Conservation (phyloP, 1,140 invertebrate species). For the Drosophila lacteicornis region DNA sequence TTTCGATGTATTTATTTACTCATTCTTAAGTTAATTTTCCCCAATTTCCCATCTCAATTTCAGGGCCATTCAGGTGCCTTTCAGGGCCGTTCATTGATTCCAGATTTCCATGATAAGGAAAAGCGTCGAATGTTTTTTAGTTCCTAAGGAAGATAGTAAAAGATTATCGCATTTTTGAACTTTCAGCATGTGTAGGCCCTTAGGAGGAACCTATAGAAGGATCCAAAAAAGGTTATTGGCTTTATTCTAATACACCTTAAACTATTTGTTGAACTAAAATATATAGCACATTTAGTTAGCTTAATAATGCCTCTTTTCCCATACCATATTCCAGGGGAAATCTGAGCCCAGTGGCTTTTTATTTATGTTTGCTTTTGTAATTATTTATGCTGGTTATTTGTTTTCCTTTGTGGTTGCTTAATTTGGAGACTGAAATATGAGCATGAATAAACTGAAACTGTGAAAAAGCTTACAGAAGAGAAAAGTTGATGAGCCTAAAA, state of each 20-base stretch:
- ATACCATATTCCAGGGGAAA: background rate
- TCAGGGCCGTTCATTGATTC: constrained; percentile 30
- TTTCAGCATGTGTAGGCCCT: background rate
- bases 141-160: constrained; percentile 25
- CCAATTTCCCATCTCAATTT: constrained; percentile 22
- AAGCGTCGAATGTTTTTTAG: constrained; percentile 9
- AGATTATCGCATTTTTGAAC: background rate
- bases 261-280: no score
- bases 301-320: no score
- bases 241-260: background rate
- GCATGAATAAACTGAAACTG: constrained; percentile 1
- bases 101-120: constrained; percentile 19
- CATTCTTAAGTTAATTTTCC: background rate
- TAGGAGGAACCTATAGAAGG: background rate
- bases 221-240: background rate
- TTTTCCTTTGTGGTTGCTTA: background rate
- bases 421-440: constrained; percentile 13
- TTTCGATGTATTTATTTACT: background rate
- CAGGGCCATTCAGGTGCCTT: constrained; percentile 2
- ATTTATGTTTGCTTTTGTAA: background rate
- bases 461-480: background rate
- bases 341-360: background rate
- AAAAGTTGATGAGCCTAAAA: background rate
- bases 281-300: no score
- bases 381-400: background rate